Evolutionary conservation across 35 echinoderm and acorn worm species (phyloP).

Genomic region (Heliocidaris erythrogramma): DNA sequence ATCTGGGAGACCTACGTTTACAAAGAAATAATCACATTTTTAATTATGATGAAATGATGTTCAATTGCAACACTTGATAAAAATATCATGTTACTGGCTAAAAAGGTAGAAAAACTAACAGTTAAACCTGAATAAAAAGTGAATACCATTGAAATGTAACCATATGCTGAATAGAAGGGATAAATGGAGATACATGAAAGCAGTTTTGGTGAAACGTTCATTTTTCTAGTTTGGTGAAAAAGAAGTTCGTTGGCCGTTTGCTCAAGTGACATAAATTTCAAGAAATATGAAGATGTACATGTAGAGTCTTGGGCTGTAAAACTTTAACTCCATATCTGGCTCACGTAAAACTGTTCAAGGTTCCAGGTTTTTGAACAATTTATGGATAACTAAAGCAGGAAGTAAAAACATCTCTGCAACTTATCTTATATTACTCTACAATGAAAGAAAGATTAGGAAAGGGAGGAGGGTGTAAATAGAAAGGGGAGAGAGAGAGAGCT

Average conservation of each 20-base stretch:
- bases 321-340: background rate
- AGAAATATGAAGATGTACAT: too few species aligned
- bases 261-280: too few species aligned
- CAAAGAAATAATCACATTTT: background rate
- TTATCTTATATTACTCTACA: too few species aligned
- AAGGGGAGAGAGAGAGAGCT: background rate
- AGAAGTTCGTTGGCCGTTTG: too few species aligned
- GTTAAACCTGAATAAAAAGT: too few species aligned
- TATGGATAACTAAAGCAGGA: background rate
- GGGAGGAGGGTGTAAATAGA: background rate
- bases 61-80: background rate
- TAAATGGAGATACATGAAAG: background rate
- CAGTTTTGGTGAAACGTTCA: background rate
- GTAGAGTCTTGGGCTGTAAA: too few species aligned
- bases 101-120: background rate
- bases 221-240: background rate
- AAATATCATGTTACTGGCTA: background rate
- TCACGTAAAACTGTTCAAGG: background rate
- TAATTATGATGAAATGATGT: background rate
- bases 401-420: background rate
- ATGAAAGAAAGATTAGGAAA: background rate
- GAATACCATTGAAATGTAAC: background rate
- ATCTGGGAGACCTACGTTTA: background rate
- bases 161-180: background rate
- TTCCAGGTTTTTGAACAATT: too few species aligned